Base-by-base conservation (phyloP, 2,113 vertebrate species). In the Paedocypris sp. region DNA sequence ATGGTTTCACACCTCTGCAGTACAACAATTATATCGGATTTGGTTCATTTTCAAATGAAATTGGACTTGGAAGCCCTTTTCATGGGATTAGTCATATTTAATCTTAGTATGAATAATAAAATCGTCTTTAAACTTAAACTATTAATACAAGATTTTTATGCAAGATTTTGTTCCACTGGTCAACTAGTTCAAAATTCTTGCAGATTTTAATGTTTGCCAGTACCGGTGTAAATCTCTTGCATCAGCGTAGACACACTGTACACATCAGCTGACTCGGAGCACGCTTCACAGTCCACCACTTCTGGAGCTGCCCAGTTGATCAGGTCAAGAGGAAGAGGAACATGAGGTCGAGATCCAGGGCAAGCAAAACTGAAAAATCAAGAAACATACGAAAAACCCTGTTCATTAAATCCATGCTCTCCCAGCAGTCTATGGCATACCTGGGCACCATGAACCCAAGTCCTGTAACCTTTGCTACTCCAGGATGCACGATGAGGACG, bases 241-340 rank as follows among this genome's bases (percentile, higher is more conserved):
- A 79, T 69, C 41, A 86, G 63, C 20, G 77, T 36, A 36, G 83
- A 87, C 46, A 82, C 64, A 47, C 85, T 87, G 74, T 82, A 87
- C 64, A 85, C 66, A 70, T 86, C 86, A 1, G 82, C 81, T 53
- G 77, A 82, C 26, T 31, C 13, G 0, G 73, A 68, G 33, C 81
- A 82, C 3, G 9, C 2, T 12, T 62, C 66, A 10, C 72, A 26
- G 0, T 16, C 62, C 23, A 84, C 76, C 45, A 82, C 78, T 63
- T 88, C 83, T 4, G 84, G 79, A 3, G 84, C 80, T 16, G 84
- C 77, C 83, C 85, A 85, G 25, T 82, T 82, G 47, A 83, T 79
- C 5, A 87, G 67, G 47, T 70, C 53, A 0, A 69, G 53, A 19
- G 83, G 77, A 0, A 80, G 32, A 8, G 53, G 58, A 4, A 63